A percentile compares a stretch with the other conserved stretches of the same genome.
These are phyloP conservation scores for Bombus picipes DNA, from an alignment of 1,140 invertebrate species.

Conservation along the genomic window DNA sequence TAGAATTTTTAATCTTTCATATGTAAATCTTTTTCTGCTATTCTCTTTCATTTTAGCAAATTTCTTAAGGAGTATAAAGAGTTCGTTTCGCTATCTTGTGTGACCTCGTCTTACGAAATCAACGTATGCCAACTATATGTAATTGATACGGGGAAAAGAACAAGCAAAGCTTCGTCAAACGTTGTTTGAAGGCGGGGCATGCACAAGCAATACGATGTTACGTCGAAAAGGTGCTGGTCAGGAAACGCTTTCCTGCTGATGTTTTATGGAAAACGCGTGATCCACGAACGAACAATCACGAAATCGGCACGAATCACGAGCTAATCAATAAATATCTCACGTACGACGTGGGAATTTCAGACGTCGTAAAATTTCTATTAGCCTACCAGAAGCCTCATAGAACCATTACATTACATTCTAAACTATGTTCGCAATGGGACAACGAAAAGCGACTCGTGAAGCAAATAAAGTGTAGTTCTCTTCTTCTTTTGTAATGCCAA, in stretches of 20 bases:
- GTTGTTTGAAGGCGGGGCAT: constrained; percentile 70
- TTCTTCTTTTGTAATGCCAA: neutral
- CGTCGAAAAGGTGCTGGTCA: constrained; percentile 29
- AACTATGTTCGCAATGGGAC: too few relatives aligned
- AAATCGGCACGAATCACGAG: constrained; percentile 36
- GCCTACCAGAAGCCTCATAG: neutral
- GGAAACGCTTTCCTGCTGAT: constrained; percentile 71
- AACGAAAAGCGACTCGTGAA: neutral
- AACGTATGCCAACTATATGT: constrained; percentile 1
- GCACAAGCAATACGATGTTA: constrained; percentile 48
- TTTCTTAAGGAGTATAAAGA: neutral
- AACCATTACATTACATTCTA: neutral
- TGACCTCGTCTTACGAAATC: constrained; percentile 27
- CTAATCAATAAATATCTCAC: constrained; percentile 32
- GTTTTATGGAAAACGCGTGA: constrained; percentile 71
- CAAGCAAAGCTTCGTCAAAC: constrained; percentile 56
- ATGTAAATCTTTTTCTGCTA: neutral
- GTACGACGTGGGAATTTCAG: constrained; percentile 19
- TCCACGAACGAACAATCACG: constrained; percentile 35
- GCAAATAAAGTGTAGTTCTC: neutral
- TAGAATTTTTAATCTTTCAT: neutral
- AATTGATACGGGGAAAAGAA: constrained; percentile 52
- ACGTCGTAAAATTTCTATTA: constrained; percentile 20
- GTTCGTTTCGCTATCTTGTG: neutral
- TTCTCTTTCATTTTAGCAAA: neutral